phyloP scores from a whole-genome alignment of 2,113 vertebrate species.

The Ailuropoda melanoleuca region DNA sequence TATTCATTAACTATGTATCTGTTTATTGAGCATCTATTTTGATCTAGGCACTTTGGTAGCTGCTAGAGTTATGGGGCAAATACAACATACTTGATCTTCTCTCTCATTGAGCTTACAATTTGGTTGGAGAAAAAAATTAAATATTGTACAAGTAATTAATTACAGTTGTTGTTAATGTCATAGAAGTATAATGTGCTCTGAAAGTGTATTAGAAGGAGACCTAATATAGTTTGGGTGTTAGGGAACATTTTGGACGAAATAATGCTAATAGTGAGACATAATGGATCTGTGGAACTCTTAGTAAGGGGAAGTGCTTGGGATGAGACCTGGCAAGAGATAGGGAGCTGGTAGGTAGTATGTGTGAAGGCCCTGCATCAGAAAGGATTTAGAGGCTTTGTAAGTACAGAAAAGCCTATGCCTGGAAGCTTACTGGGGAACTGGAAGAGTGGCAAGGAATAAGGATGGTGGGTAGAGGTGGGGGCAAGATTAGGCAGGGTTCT shows the following conservation, averaged over 20 bases:
- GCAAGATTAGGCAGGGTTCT: not conserved
- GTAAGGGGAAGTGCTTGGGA: not conserved
- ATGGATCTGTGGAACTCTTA: not conserved
- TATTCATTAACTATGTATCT: not conserved
- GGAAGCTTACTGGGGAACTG: not conserved
- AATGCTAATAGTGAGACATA: not conserved
- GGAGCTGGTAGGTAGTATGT: not conserved
- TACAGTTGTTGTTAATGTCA: not conserved
- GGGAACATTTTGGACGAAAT: not conserved
- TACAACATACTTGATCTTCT: not conserved
- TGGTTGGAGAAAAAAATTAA: not conserved
- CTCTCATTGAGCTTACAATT: not conserved
- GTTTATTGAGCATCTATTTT: not conserved
- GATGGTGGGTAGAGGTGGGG: not conserved
- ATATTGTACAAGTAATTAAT: not conserved
- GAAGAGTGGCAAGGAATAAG: not conserved
- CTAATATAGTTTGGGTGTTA: not conserved
- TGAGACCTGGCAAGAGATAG: not conserved
- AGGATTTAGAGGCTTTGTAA: not conserved
- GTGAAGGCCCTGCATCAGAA: not conserved
- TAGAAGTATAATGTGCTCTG: not conserved
- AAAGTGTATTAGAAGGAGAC: not conserved
- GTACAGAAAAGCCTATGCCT: not conserved
- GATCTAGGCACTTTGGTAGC: not conserved
- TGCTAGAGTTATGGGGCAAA: not conserved